Base-by-base conservation (phyloP, 2,113 vertebrate genomes). In the Sylvilagus bachmani region DNA sequence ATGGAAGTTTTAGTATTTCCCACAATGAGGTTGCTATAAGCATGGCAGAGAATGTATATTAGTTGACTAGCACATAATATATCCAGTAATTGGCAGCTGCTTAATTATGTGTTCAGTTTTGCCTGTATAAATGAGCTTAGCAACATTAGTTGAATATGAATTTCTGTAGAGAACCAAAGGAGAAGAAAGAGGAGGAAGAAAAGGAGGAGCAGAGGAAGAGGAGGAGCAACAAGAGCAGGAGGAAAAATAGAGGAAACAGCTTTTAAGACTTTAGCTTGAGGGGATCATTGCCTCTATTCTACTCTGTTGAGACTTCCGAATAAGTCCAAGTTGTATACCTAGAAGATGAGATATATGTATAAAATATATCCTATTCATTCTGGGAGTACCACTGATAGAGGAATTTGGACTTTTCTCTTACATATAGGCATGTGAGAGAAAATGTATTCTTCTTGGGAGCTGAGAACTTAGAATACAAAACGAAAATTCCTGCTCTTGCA, bases 341-440 rank as follows among this genome's bases (percentile, higher is more conserved):
- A 31, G 17, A 49, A 29, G 79, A 38, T 82, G 29, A 94, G 17
- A 24, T 14, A 36, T 84, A 70, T n/a, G 51, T 73, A 69, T 77
- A 90, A 62, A 73, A 86, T 95, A 16, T 82, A 17, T n/a, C 77
- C 49, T 89, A 16, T 82, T 19, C 22, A 49, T 67, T 92, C 61
- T 44, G 6, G 36, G 17, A 12, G 12, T 66, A 2, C 22, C 10
- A 88, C 14, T 75, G 33, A 77, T n/a, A 84, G 49, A 91, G 80
- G 22, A 94, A 74, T 75, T 90, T 1, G 49, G 64, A 79, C 27
- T 67, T 61, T 75, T 36, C 6, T 92, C 44, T 94, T 94, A 14
- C 51, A 69, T 70, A 55, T 55, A 49, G 33, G 22, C 44, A 82
- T 27, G 16, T 38, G 31, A 44, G 75, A n/a, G 75, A 90, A 90